Percentiles rank a stretch among this genome's conserved stretches.
These are phyloP conservation scores for Lemur catta DNA, from an alignment of 2,797 vertebrate species.

Conservation along the genomic window DNA sequence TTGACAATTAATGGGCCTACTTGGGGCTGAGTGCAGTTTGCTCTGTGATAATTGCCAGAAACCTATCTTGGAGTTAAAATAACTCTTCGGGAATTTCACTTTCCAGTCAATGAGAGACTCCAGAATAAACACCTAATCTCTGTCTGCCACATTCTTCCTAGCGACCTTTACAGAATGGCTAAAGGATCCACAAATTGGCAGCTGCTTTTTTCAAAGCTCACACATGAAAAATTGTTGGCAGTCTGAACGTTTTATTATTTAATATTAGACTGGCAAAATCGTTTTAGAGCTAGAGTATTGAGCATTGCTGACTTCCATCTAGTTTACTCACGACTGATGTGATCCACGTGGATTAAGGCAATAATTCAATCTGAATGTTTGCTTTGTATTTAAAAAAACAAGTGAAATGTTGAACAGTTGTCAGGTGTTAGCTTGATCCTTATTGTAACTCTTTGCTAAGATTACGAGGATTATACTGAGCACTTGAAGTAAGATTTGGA, in stretches of 20 bases:
- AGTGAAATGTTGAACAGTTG: constrained; percentile 61
- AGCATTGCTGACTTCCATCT: constrained; percentile 13
- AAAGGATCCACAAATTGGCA: not conserved
- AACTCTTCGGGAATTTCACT: constrained; percentile 36
- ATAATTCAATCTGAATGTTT: constrained; percentile 68
- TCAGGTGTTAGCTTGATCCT: constrained; percentile 71
- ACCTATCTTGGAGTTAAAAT: not conserved
- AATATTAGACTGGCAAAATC: constrained; percentile 31
- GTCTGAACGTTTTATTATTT: not conserved
- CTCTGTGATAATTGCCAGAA: not conserved
- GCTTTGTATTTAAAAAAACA: constrained; percentile 65
- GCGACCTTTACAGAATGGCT: not conserved
- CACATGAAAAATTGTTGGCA: not conserved
- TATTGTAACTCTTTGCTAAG: constrained; percentile 64
- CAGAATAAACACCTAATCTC: constrained; percentile 28
- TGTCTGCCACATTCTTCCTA: not conserved
- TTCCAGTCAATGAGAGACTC: not conserved
- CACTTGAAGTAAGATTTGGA: constrained; percentile 67
- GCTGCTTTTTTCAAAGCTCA: constrained; percentile 7
- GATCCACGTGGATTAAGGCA: constrained; percentile 49
- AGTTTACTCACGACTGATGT: constrained; percentile 42
- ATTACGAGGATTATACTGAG: constrained; percentile 64
- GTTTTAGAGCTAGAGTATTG: constrained; percentile 19
- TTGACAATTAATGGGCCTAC: constrained; percentile 5
- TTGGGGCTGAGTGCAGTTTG: not conserved